Evolutionary conservation across 2,797 vertebrate genomes (phyloP), one percentile per base, ranked within the genome.

Genomic region (Phoebastria nigripes): DNA sequence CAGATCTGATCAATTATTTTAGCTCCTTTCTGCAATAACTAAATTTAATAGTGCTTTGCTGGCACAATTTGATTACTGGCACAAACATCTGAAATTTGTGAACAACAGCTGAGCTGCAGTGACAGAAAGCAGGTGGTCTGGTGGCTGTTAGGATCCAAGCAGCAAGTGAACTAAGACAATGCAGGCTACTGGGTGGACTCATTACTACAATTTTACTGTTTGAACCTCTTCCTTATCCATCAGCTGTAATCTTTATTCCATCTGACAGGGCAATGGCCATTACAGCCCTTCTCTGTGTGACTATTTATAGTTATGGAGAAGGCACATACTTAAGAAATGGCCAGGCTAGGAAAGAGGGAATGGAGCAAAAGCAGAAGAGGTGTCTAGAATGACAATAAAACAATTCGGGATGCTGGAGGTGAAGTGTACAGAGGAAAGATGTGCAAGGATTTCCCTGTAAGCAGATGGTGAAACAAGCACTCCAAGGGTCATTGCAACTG

Each of bases 1-100:
- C 91, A 90, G 72, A 87, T 90, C 72, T 89, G 93, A 97, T 97
- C 72, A 96, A 96, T 95, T 96, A 93, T 96, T 98, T 97, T 97
- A 97, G 82, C 94, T 97, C 89, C 95, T 97, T 97, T 97, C 90
- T 96, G 55, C 39, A 94, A 90, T 96, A 93, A 84, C 82, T 84
- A 91, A 85, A 93, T 96, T 96, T 97, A 97, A 94, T 90, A 95
- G 65, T 83, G 70, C 87, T 96, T 97, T 92, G 77, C 83, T 93
- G 55, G 87, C 84, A 94, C 87, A 94, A 87, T 94, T 97, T 93
- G 97, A 95, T 97, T 94, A 85, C 82, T 97, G 91, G 84, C 85
- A 96, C 46, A 94, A 97, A 67, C 58, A 87, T 94, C 84, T 94
- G 63, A 97, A 96, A 94, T 90, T 92, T 90, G 77, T 90, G 87